A percentile compares a stretch with the other conserved stretches of the same genome.
phyloP scores from a whole-genome alignment of 2,888 invertebrate genomes.

The Melanophora roralis region DNA sequence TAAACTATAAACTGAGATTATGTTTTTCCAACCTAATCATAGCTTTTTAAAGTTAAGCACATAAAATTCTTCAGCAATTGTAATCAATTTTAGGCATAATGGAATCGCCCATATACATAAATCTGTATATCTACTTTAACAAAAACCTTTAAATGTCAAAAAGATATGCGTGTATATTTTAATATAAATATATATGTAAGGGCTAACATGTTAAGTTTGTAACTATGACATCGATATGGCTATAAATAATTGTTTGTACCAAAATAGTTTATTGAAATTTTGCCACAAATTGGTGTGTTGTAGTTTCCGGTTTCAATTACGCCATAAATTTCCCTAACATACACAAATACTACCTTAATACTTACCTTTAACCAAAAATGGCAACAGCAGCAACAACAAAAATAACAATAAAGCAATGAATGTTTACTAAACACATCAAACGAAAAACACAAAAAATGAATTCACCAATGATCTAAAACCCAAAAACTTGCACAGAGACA shows the following conservation, averaged over 20 bases:
- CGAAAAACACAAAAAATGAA: constrained; percentile 25
- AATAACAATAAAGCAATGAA: constrained; percentile 8
- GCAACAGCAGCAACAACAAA: constrained; percentile 32
- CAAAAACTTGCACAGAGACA: constrained; percentile 16
- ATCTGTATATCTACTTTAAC: no score
- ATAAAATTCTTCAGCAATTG: no score
- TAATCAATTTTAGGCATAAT: no score
- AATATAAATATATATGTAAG: background rate
- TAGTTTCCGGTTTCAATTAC: constrained; percentile 66
- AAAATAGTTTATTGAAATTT: constrained; percentile 62
- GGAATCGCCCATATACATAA: no score
- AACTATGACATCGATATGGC: constrained; percentile 51
- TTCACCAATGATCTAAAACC: constrained; percentile 11
- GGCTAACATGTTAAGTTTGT: constrained; percentile 32
- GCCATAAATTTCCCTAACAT: constrained; percentile 61
- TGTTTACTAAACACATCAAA: constrained; percentile 26
- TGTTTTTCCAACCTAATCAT: no score
- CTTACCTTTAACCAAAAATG: constrained; percentile 41
- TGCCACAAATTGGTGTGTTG: constrained; percentile 63
- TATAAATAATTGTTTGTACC: constrained; percentile 62
- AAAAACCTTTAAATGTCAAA: no score
- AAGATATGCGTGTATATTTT: background rate
- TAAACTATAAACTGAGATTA: no score
- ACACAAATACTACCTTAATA: background rate
- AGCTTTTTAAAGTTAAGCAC: no score